Conservation (phyloP, 2,888 invertebrate genomes). For the Aethes cnicana region DNA sequence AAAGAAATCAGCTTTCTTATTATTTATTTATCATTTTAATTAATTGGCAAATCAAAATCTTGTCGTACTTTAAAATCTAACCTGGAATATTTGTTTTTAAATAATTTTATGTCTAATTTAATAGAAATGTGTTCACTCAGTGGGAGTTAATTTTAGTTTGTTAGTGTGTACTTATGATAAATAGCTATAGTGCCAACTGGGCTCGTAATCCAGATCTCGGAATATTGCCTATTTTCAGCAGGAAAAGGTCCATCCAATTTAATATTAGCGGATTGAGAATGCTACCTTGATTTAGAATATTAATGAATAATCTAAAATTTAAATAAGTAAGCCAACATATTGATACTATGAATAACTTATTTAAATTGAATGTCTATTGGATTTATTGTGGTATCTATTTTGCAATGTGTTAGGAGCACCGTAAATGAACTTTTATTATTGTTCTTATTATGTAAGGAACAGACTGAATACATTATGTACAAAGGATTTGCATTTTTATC, state of each 20-base stretch:
- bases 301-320: too few relatives aligned
- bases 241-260: not conserved
- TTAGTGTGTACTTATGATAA: constrained; percentile 18
- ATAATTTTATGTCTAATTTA: not conserved
- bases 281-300: too few relatives aligned
- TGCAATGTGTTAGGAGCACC: not conserved
- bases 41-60: constrained; percentile 13
- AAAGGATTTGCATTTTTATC: constrained; percentile 27
- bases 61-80: constrained; percentile 15
- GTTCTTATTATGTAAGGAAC: constrained; percentile 1
- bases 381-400: not conserved
- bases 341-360: too few relatives aligned
- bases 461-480: constrained; percentile 18
- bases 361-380: too few relatives aligned
- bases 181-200: constrained; percentile 12
- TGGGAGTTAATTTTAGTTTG: constrained; percentile 23
- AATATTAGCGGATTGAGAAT: too few relatives aligned
- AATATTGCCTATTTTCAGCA: not conserved
- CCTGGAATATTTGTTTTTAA: not conserved
- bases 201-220: constrained; percentile 20
- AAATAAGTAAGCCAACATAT: too few relatives aligned
- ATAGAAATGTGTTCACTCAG: constrained; percentile 24
- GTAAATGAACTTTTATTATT: too few relatives aligned
- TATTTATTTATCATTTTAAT: constrained; percentile 18
- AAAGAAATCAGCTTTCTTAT: not conserved